Evolutionary conservation across 1,140 invertebrate species (phyloP).

Genomic region (Pogonomyrmex barbatus): DNA sequence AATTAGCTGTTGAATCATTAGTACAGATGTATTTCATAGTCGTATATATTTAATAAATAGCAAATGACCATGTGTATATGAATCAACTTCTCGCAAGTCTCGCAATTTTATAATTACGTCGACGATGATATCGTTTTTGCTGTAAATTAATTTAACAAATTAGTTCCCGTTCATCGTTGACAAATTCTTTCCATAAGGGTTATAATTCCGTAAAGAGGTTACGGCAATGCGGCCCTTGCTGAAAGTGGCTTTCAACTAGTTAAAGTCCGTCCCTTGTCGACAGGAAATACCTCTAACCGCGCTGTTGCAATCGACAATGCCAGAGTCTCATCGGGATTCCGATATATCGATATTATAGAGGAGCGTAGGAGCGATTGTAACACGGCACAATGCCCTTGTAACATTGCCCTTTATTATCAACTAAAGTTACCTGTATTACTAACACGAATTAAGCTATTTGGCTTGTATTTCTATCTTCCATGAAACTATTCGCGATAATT

Average conservation of each 20-base stretch:
- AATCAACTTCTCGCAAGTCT: slow-evolving; percentile 7
- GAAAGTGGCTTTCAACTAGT: slow-evolving; percentile 61
- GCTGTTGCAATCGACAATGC: slow-evolving; percentile 43
- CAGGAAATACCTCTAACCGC: slow-evolving; percentile 57
- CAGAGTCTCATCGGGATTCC: slow-evolving; percentile 49
- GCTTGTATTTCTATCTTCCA: not conserved
- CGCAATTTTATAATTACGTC: slow-evolving; percentile 36
- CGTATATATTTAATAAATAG: slow-evolving; percentile 1
- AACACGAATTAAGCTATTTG: slow-evolving; percentile 26
- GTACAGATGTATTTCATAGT: not conserved
- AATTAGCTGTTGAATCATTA: slow-evolving; percentile 2
- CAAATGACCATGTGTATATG: not conserved
- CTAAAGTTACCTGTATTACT: slow-evolving; percentile 27
- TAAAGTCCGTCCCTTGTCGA: slow-evolving; percentile 59
- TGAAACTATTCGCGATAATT: not conserved
- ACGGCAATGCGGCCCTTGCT: slow-evolving; percentile 48
- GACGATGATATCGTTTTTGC: slow-evolving; percentile 7
- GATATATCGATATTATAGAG: slow-evolving; percentile 55
- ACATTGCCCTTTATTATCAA: slow-evolving; percentile 42
- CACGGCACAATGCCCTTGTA: slow-evolving; percentile 19
- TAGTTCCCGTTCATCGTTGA: slow-evolving; percentile 29
- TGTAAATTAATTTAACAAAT: slow-evolving; percentile 52
- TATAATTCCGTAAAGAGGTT: slow-evolving; percentile 52
- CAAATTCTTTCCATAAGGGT: slow-evolving; percentile 56
- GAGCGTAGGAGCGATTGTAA: slow-evolving; percentile 40